These are phyloP conservation scores for Drosophila sordidapex DNA, from an alignment of 2,888 invertebrate genomes.

Conservation along the genomic window DNA sequence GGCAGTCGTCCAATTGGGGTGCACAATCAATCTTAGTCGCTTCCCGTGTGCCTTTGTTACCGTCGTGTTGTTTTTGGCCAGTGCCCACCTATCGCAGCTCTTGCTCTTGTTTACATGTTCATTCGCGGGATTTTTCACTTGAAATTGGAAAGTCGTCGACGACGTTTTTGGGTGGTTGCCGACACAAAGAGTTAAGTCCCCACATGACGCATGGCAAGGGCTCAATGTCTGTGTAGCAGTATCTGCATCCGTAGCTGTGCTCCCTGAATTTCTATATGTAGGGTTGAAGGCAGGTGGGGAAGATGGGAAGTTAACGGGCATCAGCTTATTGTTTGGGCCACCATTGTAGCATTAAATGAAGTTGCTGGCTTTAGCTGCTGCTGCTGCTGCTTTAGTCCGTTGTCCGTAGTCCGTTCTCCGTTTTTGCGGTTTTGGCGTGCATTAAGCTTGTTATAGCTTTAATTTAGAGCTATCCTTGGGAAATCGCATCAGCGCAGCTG, in stretches of 20 bases:
- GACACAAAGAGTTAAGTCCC: constrained; percentile 72
- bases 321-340: constrained; percentile 59
- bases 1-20: not conserved
- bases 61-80: constrained; percentile 33
- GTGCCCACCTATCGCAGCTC: constrained; percentile 62
- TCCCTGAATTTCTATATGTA: not conserved
- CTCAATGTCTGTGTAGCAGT: constrained; percentile 9
- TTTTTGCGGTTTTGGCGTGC: constrained; percentile 63
- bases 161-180: constrained; percentile 37
- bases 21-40: constrained; percentile 39
- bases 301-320: constrained; percentile 4
- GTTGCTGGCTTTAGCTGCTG: constrained; percentile 48
- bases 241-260: constrained; percentile 1
- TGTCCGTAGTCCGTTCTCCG: constrained; percentile 1
- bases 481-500: constrained; percentile 80
- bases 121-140: constrained; percentile 80
- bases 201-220: constrained; percentile 46
- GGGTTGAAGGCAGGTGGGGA: not conserved
- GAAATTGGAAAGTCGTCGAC: constrained; percentile 77
- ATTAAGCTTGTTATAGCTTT: constrained; percentile 77
- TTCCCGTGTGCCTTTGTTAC: constrained; percentile 39
- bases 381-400: constrained; percentile 5
- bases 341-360: constrained; percentile 75
- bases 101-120: constrained; percentile 75
- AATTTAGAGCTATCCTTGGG: constrained; percentile 71